Conservation (phyloP, 2,113 vertebrate genomes). For the Neotragus moschatus region DNA sequence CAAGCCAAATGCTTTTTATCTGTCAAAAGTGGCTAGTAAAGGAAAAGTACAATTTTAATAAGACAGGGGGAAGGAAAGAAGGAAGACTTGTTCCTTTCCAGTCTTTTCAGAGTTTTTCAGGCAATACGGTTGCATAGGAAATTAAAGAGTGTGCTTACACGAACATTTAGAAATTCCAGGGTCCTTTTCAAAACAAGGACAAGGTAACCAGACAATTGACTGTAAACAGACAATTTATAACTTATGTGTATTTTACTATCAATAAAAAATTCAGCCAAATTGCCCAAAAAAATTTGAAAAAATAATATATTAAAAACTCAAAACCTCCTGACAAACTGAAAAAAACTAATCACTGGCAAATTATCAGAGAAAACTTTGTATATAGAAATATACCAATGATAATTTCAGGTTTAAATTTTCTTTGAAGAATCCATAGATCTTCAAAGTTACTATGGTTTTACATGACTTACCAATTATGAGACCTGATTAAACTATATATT, state of each 20-base stretch:
- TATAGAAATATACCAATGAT: neutral
- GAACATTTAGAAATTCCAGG: neutral
- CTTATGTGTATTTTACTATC: neutral
- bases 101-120: neutral
- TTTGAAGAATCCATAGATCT: neutral
- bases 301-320: neutral
- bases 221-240: neutral
- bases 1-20: conserved; percentile 30
- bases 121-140: neutral
- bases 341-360: neutral
- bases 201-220: neutral
- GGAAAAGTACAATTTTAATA: neutral
- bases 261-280: neutral
- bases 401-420: conserved; percentile 23
- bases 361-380: neutral
- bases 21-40: neutral
- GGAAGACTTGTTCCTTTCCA: neutral
- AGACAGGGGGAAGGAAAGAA: neutral
- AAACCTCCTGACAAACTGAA: neutral
- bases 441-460: neutral
- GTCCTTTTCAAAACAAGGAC: neutral
- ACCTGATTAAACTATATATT: neutral
- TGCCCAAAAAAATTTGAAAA: neutral
- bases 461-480: neutral
- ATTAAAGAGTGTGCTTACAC: neutral